Conservation (phyloP, 1,140 invertebrate genomes). For the Drosophila tani region DNA sequence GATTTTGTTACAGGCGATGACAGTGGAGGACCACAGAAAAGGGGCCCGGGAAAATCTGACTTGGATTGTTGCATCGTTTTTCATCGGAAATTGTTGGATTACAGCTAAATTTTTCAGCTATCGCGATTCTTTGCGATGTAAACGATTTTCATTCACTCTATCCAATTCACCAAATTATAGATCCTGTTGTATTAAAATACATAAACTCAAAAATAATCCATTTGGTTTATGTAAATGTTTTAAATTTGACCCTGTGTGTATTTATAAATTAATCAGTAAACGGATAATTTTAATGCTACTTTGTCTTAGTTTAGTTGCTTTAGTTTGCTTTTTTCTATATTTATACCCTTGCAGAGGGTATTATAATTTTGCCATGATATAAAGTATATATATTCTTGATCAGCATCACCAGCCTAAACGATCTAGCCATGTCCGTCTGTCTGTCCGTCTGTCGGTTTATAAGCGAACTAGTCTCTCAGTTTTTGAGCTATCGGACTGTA, state of each 20-base stretch:
- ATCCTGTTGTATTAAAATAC: not conserved
- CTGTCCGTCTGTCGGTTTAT: too few species aligned
- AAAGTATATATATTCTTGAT: too few species aligned
- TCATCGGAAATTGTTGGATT: constrained; percentile 1
- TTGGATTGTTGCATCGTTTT: constrained; percentile 44
- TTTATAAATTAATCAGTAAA: not conserved
- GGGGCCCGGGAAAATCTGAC: constrained; percentile 31
- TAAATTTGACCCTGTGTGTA: too few species aligned
- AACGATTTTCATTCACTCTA: constrained; percentile 5
- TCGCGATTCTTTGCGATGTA: not conserved
- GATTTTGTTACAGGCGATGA: constrained; percentile 44
- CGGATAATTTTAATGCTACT: too few species aligned
- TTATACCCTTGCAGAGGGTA: too few species aligned
- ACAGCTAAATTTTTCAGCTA: constrained; percentile 1
- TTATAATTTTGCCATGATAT: too few species aligned
- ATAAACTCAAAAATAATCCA: not conserved
- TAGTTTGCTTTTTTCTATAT: constrained; percentile 27
- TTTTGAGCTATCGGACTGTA: too few species aligned
- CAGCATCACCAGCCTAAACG: too few species aligned
- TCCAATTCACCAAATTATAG: too few species aligned
- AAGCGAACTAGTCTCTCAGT: too few species aligned
- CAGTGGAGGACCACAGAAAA: constrained; percentile 10
- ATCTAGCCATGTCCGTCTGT: too few species aligned
- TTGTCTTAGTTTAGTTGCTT: constrained; percentile 5
- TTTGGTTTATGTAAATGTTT: not conserved